Conservation (phyloP, 2,888 invertebrate species). For the Diaperis boleti region DNA sequence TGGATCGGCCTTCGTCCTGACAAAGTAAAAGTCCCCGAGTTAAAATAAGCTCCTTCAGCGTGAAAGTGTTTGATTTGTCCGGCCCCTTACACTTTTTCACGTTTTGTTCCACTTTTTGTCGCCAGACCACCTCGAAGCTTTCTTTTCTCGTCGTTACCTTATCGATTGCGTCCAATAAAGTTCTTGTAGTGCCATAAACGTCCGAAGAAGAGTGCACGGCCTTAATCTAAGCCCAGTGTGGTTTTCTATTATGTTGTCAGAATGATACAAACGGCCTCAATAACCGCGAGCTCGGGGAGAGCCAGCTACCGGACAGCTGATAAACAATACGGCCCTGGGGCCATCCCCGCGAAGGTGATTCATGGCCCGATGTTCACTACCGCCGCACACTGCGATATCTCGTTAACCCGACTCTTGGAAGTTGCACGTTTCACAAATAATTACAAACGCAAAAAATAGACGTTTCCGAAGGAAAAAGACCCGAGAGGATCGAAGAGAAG, state of each 20-base stretch:
- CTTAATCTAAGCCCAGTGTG: slow-evolving; percentile 62
- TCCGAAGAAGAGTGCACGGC: slow-evolving; percentile 57
- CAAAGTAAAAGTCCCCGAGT: too few relatives aligned
- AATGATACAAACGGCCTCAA: slow-evolving; percentile 66
- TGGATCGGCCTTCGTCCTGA: too few relatives aligned
- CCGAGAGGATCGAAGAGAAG: slow-evolving; percentile 14
- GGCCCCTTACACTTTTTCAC: too few relatives aligned
- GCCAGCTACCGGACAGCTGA: slow-evolving; percentile 64
- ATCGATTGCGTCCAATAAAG: slow-evolving; percentile 56
- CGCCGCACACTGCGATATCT: slow-evolving; percentile 44
- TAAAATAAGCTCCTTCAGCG: too few relatives aligned
- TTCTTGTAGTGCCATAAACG: slow-evolving; percentile 55
- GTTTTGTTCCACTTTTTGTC: not conserved
- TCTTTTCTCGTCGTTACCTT: slow-evolving; percentile 40
- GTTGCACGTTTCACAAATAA: slow-evolving; percentile 34
- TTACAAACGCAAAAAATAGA: slow-evolving; percentile 25
- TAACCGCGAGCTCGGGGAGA: slow-evolving; percentile 63
- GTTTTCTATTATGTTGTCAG: slow-evolving; percentile 67
- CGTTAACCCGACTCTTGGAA: slow-evolving; percentile 45
- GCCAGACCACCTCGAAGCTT: not conserved
- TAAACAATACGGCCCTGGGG: slow-evolving; percentile 61
- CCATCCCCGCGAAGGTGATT: slow-evolving; percentile 55
- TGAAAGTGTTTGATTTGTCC: too few relatives aligned
- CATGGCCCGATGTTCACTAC: slow-evolving; percentile 48
- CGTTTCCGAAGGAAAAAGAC: slow-evolving; percentile 16